Percentiles rank a stretch among this genome's conserved stretches.
These are phyloP conservation scores for Austrolebias charrua DNA, from an alignment of 2,797 vertebrate genomes.

Conservation along the genomic window DNA sequence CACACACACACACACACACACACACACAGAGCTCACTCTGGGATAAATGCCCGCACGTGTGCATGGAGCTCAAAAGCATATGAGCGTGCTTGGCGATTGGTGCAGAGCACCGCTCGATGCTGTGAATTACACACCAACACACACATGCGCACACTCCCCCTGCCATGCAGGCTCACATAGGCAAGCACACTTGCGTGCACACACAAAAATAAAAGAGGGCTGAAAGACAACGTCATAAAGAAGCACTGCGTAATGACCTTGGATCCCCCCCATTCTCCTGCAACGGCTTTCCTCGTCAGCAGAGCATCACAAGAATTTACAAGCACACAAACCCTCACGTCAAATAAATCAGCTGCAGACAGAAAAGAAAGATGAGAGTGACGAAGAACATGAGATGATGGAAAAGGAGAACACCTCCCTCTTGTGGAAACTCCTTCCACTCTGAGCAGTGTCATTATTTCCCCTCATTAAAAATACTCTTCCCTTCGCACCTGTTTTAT, in stretches of 20 bases:
- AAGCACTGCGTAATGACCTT: conserved; percentile 78
- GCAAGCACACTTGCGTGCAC: conserved; percentile 15
- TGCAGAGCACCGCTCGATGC: conserved; percentile 63
- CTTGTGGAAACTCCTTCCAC: conserved; percentile 49
- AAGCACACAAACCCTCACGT: conserved; percentile 26
- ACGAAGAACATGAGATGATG: conserved; percentile 24
- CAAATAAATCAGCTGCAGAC: conserved; percentile 42
- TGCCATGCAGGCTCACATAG: conserved; percentile 22
- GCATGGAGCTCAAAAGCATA: conserved; percentile 61
- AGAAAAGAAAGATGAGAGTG: conserved; percentile 5
- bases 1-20: conserved; percentile 4
- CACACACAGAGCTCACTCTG: conserved; percentile 35
- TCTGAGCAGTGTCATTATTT: conserved; percentile 35
- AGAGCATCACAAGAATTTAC: conserved; percentile 47
- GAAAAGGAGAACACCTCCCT: conserved; percentile 62
- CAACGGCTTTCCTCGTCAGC: conserved; percentile 54
- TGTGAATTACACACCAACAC: conserved; percentile 54
- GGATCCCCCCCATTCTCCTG: conserved; percentile 70
- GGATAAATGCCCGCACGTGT: conserved; percentile 71
- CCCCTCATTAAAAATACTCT: conserved; percentile 45
- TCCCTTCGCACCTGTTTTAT: conserved; percentile 19
- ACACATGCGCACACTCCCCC: conserved; percentile 19
- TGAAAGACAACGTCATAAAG: conserved; percentile 57
- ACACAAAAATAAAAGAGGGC: conserved; percentile 21
- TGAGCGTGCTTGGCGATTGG: conserved; percentile 68